A percentile compares a stretch with the other conserved stretches of the same genome.
Evolutionary conservation across 2,113 vertebrate genomes (phyloP).

Genomic region (Panthera tigris): DNA sequence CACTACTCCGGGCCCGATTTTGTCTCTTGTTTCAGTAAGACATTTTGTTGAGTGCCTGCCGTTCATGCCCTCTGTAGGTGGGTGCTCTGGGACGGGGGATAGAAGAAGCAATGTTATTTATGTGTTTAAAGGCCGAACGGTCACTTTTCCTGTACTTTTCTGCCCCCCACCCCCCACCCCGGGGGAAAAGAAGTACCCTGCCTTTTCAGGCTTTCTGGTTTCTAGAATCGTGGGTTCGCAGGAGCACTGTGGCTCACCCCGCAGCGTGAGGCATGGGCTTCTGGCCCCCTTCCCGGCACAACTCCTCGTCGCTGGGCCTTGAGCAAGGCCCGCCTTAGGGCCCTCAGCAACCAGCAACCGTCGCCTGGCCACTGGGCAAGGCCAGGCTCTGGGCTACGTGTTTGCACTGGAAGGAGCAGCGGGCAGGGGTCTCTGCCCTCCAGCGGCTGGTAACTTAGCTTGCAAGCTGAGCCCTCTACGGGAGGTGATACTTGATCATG

Average conservation of each 20-base stretch:
- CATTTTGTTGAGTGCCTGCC: background rate
- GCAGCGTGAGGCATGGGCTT: background rate
- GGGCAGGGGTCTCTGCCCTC: background rate
- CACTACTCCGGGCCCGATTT: background rate
- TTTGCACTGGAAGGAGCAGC: background rate
- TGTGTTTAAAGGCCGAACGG: background rate
- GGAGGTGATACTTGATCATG: background rate
- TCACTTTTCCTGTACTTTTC: background rate
- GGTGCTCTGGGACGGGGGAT: background rate
- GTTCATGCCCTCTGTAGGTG: background rate
- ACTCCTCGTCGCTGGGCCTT: background rate
- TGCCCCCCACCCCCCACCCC: background rate
- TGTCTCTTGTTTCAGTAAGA: slow-evolving; percentile 11
- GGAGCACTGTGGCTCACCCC: background rate
- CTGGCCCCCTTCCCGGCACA: background rate
- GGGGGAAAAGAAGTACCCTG: background rate
- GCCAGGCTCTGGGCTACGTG: background rate
- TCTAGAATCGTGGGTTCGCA: background rate
- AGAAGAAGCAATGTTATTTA: background rate
- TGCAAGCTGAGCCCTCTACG: background rate
- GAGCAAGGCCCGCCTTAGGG: background rate
- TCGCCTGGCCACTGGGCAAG: rapidly evolving
- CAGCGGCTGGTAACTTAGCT: background rate
- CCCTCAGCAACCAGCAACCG: background rate
- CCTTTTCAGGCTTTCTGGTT: background rate